Percentiles rank a stretch among this genome's conserved stretches.
Conservation (phyloP, 2,797 vertebrate genomes). For the Babyrousa celebensis region DNA sequence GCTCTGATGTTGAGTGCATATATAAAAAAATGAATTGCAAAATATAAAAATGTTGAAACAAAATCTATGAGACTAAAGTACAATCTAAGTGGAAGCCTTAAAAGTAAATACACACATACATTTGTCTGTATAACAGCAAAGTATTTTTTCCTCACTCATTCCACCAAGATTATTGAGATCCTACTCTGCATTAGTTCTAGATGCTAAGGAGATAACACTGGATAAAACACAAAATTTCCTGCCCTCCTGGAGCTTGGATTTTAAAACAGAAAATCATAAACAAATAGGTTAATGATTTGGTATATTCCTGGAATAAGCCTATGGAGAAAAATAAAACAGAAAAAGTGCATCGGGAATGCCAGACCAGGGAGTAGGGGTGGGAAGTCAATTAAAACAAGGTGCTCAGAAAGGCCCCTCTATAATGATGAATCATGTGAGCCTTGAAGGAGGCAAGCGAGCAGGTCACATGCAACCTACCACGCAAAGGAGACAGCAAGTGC, state of each 20-base stretch:
- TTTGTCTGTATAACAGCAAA: neutral
- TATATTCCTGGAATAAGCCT: neutral
- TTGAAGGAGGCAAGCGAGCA: neutral
- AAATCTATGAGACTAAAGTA: neutral
- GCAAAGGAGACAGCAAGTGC: neutral
- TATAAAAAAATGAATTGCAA: neutral
- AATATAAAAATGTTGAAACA: neutral
- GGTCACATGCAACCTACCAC: neutral
- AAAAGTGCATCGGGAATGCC: neutral
- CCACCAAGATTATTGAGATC: neutral
- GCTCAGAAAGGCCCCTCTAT: neutral
- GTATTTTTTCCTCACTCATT: neutral
- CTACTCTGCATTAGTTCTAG: neutral
- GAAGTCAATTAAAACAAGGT: neutral
- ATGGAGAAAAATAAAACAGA: neutral
- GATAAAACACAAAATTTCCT: neutral
- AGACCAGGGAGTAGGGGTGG: neutral
- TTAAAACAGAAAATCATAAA: neutral
- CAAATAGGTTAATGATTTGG: neutral
- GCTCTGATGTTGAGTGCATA: neutral
- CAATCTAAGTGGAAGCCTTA: neutral
- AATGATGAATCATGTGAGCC: neutral
- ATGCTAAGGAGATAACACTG: neutral
- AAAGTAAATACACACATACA: neutral
- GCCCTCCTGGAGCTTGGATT: neutral